phyloP scores from a whole-genome alignment of 2,888 invertebrate species.

The Palloptera scutellata region DNA sequence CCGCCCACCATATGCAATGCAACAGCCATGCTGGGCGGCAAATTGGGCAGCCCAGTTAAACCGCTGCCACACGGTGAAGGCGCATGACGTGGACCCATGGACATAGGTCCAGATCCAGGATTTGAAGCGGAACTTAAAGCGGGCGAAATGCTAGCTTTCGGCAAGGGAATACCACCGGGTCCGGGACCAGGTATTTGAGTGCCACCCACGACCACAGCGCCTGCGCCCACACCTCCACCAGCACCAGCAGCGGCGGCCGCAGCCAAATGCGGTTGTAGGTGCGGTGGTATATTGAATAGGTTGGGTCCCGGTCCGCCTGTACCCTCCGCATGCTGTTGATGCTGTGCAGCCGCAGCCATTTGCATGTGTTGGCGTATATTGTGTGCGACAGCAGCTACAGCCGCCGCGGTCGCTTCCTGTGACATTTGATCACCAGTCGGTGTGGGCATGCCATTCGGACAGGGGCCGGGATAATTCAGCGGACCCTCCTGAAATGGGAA shows the following conservation, averaged over 20 bases:
- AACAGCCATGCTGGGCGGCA: constrained; percentile 59
- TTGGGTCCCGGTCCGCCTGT: constrained; percentile 65
- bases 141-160: constrained; percentile 63
- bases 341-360: constrained; percentile 70
- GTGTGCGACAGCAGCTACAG: constrained; percentile 86
- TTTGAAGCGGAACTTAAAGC: constrained; percentile 62
- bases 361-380: constrained; percentile 85
- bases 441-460: constrained; percentile 68
- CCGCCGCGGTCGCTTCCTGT: constrained; percentile 80
- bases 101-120: constrained; percentile 36
- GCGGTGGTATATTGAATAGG: constrained; percentile 62
- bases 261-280: constrained; percentile 49
- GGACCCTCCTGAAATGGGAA: constrained; percentile 70
- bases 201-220: constrained; percentile 18
- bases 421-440: constrained; percentile 67
- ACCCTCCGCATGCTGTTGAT: constrained; percentile 51
- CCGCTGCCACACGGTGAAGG: constrained; percentile 56
- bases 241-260: constrained; percentile 33
- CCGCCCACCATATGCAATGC: constrained; percentile 49
- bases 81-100: constrained; percentile 52
- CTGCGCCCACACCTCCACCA: constrained; percentile 23
- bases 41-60: constrained; percentile 47
- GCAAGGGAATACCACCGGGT: constrained; percentile 52
- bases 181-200: constrained; percentile 33
- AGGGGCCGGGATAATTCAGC: constrained; percentile 69